phyloP scores from a whole-genome alignment of 1,140 invertebrate genomes.

The Calephelis nemesis region DNA sequence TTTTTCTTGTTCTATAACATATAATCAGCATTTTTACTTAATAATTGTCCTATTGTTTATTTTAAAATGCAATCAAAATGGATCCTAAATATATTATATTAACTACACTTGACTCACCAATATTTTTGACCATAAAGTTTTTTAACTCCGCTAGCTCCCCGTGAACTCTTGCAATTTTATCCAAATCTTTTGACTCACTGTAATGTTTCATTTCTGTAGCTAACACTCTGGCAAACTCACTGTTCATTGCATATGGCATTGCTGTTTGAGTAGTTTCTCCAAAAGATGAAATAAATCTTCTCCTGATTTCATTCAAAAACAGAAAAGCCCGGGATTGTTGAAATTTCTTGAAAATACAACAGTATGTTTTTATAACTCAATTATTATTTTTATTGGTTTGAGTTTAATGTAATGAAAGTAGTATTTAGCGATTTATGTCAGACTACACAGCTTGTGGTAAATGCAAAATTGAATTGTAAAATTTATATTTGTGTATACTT shows the following conservation, averaged over 20 bases:
- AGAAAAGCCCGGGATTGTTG: constrained; percentile 94
- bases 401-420: background rate
- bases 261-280: constrained; percentile 89
- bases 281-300: constrained; percentile 91
- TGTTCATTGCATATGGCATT: constrained; percentile 96
- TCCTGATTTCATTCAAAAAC: constrained; percentile 94
- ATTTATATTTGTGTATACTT: constrained; percentile 76
- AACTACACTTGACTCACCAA: constrained; percentile 82
- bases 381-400: too few species aligned
- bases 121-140: constrained; percentile 97
- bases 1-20: too few species aligned
- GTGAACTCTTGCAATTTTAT: constrained; percentile 91
- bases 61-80: too few species aligned
- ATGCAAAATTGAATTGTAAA: background rate
- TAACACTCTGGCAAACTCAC: constrained; percentile 92
- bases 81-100: too few species aligned
- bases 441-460: background rate
- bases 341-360: constrained; percentile 88
- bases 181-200: constrained; percentile 90
- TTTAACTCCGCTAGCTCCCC: constrained; percentile 96
- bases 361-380: background rate
- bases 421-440: too few species aligned
- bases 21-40: too few species aligned
- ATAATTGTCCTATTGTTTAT: too few species aligned
- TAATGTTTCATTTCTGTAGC: constrained; percentile 95